Conservation (phyloP, 1,140 invertebrate genomes). For the Cyclina sinensis region DNA sequence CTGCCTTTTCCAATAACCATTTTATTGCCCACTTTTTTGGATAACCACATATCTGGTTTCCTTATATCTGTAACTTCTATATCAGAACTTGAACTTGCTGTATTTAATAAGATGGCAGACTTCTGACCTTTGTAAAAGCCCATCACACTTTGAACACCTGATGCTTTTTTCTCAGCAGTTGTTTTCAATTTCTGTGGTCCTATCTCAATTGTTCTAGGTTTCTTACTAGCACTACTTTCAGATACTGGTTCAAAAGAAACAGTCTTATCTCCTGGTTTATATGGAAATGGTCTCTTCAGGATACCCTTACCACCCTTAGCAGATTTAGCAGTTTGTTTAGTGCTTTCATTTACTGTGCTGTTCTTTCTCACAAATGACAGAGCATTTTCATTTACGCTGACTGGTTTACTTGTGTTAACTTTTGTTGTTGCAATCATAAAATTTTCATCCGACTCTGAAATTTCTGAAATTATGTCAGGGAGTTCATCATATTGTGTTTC, state of each 20-base stretch:
- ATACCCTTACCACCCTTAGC: neutral
- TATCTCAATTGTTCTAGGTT: slow-evolving; percentile 4
- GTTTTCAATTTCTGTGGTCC: slow-evolving; percentile 54
- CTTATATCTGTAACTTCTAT: slow-evolving; percentile 14
- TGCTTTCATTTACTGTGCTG: neutral
- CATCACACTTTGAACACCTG: slow-evolving; percentile 14
- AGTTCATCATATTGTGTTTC: slow-evolving; percentile 18
- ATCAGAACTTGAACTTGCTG: neutral
- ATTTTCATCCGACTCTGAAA: neutral
- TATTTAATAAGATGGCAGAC: neutral
- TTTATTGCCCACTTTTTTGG: slow-evolving; percentile 21
- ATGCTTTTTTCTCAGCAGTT: slow-evolving; percentile 26
- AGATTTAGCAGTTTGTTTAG: neutral
- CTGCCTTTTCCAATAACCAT: neutral
- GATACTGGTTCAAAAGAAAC: neutral
- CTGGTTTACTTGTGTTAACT: neutral
- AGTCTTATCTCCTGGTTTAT: neutral
- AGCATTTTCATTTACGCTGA: neutral
- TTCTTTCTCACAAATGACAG: neutral
- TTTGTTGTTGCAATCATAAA: neutral
- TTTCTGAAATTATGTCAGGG: neutral
- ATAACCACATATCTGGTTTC: slow-evolving; percentile 28
- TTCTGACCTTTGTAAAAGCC: neutral
- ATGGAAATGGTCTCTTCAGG: slow-evolving; percentile 5
- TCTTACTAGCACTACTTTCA: neutral